phyloP scores from a whole-genome alignment of 2,797 vertebrate genomes.

The Mus minutoides region DNA sequence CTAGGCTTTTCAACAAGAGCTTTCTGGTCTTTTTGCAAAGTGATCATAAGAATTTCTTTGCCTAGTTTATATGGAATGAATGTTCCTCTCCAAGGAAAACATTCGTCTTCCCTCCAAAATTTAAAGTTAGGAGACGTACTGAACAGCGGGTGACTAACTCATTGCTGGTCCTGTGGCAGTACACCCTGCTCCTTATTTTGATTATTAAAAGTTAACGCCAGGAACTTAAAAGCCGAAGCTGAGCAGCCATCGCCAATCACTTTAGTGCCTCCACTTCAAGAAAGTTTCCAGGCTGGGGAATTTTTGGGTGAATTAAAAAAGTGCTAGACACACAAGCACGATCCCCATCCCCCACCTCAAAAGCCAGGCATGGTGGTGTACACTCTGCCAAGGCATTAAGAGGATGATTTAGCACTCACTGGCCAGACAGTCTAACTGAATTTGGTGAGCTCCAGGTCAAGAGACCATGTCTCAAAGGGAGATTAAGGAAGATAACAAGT shows the following conservation, averaged over 20 bases:
- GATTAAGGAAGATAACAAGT: neutral
- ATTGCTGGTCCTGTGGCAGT: slow-evolving; percentile 65
- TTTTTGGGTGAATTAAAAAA: neutral
- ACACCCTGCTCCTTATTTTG: slow-evolving; percentile 34
- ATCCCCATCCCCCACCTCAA: neutral
- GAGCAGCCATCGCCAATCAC: slow-evolving; percentile 62
- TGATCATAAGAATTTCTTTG: slow-evolving; percentile 45
- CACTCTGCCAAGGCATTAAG: neutral
- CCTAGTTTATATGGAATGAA: neutral
- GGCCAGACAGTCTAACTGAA: no score
- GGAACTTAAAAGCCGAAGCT: slow-evolving; percentile 65
- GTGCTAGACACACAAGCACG: neutral
- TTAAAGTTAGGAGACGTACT: slow-evolving; percentile 45
- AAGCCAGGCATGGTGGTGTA: neutral
- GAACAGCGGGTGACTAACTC: slow-evolving; percentile 40
- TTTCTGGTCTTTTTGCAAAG: slow-evolving; percentile 39
- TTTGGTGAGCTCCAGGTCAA: neutral
- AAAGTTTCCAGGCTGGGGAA: slow-evolving; percentile 47
- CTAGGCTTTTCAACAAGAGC: slow-evolving; percentile 31
- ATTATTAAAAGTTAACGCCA: slow-evolving; percentile 43
- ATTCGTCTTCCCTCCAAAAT: neutral
- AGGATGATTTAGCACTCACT: no score
- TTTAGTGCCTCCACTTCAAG: slow-evolving; percentile 74
- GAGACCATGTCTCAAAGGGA: neutral
- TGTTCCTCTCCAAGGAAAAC: no score